phyloP scores from a whole-genome alignment of 2,888 invertebrate species.

The Choreutis nemorana region DNA sequence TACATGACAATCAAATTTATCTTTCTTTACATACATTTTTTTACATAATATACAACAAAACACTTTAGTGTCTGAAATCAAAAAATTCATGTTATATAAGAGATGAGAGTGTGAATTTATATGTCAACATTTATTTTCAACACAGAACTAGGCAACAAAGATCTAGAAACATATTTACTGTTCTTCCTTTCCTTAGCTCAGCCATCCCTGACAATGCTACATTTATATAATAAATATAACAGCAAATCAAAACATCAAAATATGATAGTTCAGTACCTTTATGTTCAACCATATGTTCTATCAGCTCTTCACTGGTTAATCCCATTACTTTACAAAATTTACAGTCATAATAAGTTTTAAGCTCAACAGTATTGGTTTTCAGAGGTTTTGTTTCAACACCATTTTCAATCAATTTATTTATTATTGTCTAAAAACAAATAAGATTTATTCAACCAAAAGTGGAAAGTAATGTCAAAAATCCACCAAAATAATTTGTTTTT shows the following conservation, averaged over 20 bases:
- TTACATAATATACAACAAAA: slow-evolving; percentile 39
- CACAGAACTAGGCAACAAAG: no score
- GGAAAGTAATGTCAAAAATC: not conserved
- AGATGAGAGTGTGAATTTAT: not conserved
- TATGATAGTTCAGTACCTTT: no score
- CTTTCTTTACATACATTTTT: slow-evolving; percentile 37
- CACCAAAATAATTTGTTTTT: slow-evolving; percentile 1
- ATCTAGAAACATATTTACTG: no score
- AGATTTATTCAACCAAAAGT: slow-evolving; percentile 1
- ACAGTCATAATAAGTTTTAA: slow-evolving; percentile 33
- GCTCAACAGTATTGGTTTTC: slow-evolving; percentile 23
- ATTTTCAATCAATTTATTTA: slow-evolving; percentile 42
- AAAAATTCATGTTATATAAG: not conserved
- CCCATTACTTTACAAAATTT: slow-evolving; percentile 35
- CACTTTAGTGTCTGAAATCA: slow-evolving; percentile 34
- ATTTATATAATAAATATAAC: no score
- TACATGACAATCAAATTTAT: slow-evolving; percentile 27
- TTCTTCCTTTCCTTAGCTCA: no score
- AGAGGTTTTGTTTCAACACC: slow-evolving; percentile 33
- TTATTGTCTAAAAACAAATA: slow-evolving; percentile 30
- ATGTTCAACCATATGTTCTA: slow-evolving; percentile 31
- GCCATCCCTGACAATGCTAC: no score
- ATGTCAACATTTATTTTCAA: slow-evolving; percentile 4
- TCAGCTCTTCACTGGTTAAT: slow-evolving; percentile 38
- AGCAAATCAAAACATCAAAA: no score